Evolutionary conservation across 92 coral and sea anemone genomes (phyloP).

Genomic region (Actinostola sp.): DNA sequence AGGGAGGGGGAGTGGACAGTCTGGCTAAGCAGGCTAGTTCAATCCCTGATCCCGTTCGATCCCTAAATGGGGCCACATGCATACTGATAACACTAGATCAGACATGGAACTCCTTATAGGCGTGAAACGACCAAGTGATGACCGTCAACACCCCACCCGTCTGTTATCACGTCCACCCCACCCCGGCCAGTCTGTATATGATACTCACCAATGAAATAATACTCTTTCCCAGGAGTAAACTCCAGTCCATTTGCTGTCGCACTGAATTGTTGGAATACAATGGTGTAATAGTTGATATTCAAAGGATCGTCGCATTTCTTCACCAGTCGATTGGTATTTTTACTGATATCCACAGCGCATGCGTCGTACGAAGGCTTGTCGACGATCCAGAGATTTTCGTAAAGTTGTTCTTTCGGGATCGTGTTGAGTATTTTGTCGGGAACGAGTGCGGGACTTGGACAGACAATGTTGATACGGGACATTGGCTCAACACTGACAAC

Average conservation of each 20-base stretch:
- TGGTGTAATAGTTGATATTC: slow-evolving; percentile 39
- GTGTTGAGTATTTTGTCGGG: slow-evolving; percentile 45
- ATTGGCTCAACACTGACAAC: slow-evolving; percentile 28
- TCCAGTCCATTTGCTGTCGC: slow-evolving; percentile 61
- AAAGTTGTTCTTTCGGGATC: slow-evolving; percentile 57
- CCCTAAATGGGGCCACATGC: too few relatives aligned
- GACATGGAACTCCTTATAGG: neutral
- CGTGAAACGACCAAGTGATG: too few relatives aligned
- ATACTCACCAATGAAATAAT: slow-evolving; percentile 69
- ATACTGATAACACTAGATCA: neutral
- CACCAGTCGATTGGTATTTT: slow-evolving; percentile 23
- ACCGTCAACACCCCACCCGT: too few relatives aligned
- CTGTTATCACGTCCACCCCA: too few relatives aligned
- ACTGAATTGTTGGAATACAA: slow-evolving; percentile 67
- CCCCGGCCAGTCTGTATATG: too few relatives aligned
- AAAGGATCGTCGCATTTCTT: slow-evolving; percentile 55
- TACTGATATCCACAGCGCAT: slow-evolving; percentile 53
- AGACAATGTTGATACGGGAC: slow-evolving; percentile 56
- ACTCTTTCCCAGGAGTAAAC: slow-evolving; percentile 65
- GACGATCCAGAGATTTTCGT: slow-evolving; percentile 78
- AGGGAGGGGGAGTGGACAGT: too few relatives aligned
- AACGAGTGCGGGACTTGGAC: slow-evolving; percentile 78
- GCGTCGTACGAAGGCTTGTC: slow-evolving; percentile 64
- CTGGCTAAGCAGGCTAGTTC: too few relatives aligned
- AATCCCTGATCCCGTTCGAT: too few relatives aligned